Evolutionary conservation across 2,797 vertebrate species (phyloP).

Genomic region (Pagetopsis macropterus): DNA sequence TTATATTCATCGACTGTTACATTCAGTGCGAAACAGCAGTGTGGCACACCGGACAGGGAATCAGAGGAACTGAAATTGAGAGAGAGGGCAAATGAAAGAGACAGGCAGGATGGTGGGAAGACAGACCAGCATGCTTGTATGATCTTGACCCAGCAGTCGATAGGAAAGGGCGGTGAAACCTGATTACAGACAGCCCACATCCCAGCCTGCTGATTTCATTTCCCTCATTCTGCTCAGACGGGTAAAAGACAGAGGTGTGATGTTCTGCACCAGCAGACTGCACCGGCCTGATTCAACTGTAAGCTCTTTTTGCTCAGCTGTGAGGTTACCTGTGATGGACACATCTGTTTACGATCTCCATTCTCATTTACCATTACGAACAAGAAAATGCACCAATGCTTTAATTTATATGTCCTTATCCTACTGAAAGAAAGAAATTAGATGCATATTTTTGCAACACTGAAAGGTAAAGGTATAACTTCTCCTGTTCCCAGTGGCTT

Average conservation of each 20-base stretch:
- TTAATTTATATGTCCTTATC: not conserved
- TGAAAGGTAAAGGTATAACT: not conserved
- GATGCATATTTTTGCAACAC: not conserved
- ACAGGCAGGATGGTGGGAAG: conserved; percentile 67
- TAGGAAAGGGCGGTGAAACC: conserved; percentile 72
- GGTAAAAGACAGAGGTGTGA: conserved; percentile 68
- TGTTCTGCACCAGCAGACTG: conserved; percentile 57
- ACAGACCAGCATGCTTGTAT: conserved; percentile 67
- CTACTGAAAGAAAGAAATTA: not conserved
- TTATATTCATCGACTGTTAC: conserved; percentile 7
- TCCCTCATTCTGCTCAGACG: conserved; percentile 57
- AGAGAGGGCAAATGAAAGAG: conserved; percentile 35
- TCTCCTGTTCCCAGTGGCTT: not conserved
- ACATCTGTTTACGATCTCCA: conserved; percentile 6
- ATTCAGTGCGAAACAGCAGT: conserved; percentile 27
- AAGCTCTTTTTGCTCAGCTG: conserved; percentile 35
- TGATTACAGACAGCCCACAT: conserved; percentile 79
- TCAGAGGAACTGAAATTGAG: conserved; percentile 30
- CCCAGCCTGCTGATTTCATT: conserved; percentile 76
- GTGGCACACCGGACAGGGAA: conserved; percentile 15
- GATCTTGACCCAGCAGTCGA: conserved; percentile 77
- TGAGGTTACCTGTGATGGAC: conserved; percentile 34
- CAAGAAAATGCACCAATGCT: not conserved
- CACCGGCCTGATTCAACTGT: conserved; percentile 48
- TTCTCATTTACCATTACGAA: conserved; percentile 18